A percentile compares a stretch with the other conserved stretches of the same genome.
Evolutionary conservation across 2,888 invertebrate species (phyloP).

Genomic region (Epinotia nisella): DNA sequence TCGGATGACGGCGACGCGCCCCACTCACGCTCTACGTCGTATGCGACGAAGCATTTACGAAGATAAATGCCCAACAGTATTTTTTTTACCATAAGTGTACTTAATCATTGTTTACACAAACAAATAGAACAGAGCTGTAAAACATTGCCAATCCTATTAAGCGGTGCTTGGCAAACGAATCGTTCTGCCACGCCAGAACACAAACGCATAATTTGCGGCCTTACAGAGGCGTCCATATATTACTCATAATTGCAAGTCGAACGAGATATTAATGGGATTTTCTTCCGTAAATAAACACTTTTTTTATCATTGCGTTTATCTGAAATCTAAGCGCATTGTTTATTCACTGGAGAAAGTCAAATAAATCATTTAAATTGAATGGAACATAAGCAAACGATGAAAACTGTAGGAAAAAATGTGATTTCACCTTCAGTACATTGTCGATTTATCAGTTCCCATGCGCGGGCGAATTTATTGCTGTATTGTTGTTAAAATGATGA

Average conservation of each 20-base stretch:
- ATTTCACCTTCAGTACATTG: slow-evolving; percentile 39
- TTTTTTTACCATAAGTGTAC: background rate
- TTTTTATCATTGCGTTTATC: slow-evolving; percentile 32
- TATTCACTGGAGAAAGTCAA: slow-evolving; percentile 36
- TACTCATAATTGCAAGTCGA: slow-evolving; percentile 29
- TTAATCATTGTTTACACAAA: background rate
- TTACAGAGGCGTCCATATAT: slow-evolving; percentile 30
- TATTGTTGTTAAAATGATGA: slow-evolving; percentile 33
- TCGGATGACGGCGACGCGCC: no score
- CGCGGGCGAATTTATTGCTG: slow-evolving; percentile 33
- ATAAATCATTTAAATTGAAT: slow-evolving; percentile 42
- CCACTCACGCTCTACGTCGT: no score
- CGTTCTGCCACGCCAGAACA: slow-evolving; percentile 1
- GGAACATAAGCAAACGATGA: slow-evolving; percentile 35
- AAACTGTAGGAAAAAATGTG: slow-evolving; percentile 37
- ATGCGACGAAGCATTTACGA: no score
- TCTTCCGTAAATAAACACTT: slow-evolving; percentile 27
- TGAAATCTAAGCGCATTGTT: slow-evolving; percentile 31
- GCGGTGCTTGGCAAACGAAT: slow-evolving; percentile 4
- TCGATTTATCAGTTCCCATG: slow-evolving; percentile 39
- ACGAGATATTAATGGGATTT: slow-evolving; percentile 25
- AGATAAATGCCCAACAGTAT: no score
- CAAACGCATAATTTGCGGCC: slow-evolving; percentile 29
- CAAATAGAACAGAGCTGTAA: slow-evolving; percentile 4
- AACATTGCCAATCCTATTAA: slow-evolving; percentile 18